Evolutionary conservation across 2,797 vertebrate genomes (phyloP).

Genomic region (Thaleichthys pacificus): DNA sequence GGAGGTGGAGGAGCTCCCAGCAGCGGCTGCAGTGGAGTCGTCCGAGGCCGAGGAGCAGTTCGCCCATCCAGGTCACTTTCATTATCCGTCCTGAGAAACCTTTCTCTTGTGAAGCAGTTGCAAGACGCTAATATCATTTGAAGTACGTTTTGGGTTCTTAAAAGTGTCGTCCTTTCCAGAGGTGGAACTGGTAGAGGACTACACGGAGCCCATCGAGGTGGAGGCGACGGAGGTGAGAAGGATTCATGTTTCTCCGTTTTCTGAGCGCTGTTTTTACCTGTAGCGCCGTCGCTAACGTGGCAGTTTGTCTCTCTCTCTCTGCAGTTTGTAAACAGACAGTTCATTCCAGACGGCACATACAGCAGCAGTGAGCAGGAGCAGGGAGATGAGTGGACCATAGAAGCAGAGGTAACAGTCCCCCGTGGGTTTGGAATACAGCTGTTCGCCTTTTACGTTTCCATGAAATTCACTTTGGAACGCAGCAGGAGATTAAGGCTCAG

Average conservation of each 20-base stretch:
- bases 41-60: conserved; percentile 82
- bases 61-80: conserved; percentile 78
- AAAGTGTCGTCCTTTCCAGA: conserved; percentile 69
- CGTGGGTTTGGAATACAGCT: too few species aligned
- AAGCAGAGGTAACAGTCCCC: conserved; percentile 65
- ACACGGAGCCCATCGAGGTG: conserved; percentile 87
- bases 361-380: conserved; percentile 90
- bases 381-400: conserved; percentile 88
- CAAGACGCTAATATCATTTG: neutral
- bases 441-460: neutral
- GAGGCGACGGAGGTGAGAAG: conserved; percentile 90
- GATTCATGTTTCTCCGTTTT: neutral
- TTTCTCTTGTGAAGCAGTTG: neutral
- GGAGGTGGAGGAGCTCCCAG: conserved; percentile 51
- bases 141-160: conserved; percentile 13
- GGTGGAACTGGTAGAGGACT: conserved; percentile 87
- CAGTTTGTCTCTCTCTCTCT: conserved; percentile 2
- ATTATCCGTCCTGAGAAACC: conserved; percentile 5
- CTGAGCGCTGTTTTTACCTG: conserved; percentile 20
- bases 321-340: conserved; percentile 99
- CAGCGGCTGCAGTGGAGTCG: conserved; percentile 48
- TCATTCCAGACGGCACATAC: conserved; percentile 94
- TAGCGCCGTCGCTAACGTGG: conserved; percentile 1
- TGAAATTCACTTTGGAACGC: neutral
- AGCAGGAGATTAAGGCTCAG: neutral